Evolutionary conservation across 2,113 vertebrate genomes (phyloP).

Genomic region (Oxyura jamaicensis): DNA sequence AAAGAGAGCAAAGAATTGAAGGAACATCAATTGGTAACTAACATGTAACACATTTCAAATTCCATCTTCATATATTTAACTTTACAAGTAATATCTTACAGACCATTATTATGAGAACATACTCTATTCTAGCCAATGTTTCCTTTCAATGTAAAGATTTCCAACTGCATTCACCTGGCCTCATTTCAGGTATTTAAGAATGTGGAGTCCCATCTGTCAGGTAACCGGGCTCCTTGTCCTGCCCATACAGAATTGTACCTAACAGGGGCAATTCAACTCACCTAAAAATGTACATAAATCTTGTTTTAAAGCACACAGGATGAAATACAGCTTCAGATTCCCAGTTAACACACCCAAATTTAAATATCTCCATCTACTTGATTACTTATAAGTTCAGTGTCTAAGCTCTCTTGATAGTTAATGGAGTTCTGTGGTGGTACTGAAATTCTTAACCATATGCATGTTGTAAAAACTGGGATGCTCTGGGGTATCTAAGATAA

Average conservation of each 20-base stretch:
- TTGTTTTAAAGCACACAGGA: neutral
- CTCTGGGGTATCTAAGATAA: neutral
- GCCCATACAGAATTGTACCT: neutral
- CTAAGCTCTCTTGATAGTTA: neutral
- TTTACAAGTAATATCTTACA: conserved; percentile 15
- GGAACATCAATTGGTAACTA: neutral
- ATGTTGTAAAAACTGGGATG: neutral
- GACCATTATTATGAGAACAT: neutral
- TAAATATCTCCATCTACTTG: neutral
- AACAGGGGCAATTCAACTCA: neutral
- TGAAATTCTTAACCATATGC: neutral
- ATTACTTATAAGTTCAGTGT: neutral
- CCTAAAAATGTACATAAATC: neutral
- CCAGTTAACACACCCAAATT: neutral
- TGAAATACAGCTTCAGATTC: neutral
- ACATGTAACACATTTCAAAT: neutral
- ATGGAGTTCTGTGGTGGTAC: neutral
- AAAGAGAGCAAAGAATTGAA: neutral
- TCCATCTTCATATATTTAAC: neutral
- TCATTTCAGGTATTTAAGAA: neutral
- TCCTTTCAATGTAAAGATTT: neutral
- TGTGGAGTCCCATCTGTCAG: neutral
- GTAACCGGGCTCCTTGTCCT: neutral
- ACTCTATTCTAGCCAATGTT: neutral
- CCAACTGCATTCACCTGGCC: neutral